Percentiles rank a stretch among this genome's conserved stretches.
Conservation (phyloP, 2,888 invertebrate species). For the Cephus spinipes region DNA sequence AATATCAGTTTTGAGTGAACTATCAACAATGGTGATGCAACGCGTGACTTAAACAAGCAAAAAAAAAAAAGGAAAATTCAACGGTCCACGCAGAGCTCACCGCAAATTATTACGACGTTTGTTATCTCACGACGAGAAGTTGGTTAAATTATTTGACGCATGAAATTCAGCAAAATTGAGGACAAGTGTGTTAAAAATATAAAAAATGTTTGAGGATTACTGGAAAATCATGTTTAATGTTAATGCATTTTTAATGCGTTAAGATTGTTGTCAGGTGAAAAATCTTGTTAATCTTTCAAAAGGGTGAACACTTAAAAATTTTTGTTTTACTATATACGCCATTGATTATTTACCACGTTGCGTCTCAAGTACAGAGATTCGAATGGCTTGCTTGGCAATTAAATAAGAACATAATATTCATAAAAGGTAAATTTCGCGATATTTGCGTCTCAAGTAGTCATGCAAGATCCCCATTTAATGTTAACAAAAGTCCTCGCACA, state of each 20-base stretch:
- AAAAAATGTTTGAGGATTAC: not conserved
- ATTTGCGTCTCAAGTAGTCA: not conserved
- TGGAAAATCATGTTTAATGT: not conserved
- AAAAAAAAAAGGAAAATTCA: not conserved
- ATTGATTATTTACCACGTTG: not conserved
- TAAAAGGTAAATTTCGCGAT: not conserved
- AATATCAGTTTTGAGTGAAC: not conserved
- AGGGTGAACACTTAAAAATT: not conserved
- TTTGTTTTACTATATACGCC: not conserved
- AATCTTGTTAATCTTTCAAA: not conserved
- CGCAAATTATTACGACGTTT: not conserved
- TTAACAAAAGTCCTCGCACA: not conserved
- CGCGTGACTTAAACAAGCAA: not conserved
- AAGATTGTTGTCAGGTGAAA: not conserved
- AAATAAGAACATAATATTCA: not conserved
- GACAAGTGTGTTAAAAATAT: not conserved
- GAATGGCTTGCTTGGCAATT: not conserved
- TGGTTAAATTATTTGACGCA: not conserved
- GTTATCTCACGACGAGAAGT: not conserved
- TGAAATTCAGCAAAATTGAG: not conserved
- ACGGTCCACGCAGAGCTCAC: not conserved
- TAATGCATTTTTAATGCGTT: not conserved
- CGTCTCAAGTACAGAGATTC: not conserved
- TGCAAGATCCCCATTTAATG: slow-evolving; percentile 1
- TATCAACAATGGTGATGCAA: not conserved